These are phyloP conservation scores for Scomber colias DNA, from an alignment of 2,113 vertebrate species.

Conservation along the genomic window DNA sequence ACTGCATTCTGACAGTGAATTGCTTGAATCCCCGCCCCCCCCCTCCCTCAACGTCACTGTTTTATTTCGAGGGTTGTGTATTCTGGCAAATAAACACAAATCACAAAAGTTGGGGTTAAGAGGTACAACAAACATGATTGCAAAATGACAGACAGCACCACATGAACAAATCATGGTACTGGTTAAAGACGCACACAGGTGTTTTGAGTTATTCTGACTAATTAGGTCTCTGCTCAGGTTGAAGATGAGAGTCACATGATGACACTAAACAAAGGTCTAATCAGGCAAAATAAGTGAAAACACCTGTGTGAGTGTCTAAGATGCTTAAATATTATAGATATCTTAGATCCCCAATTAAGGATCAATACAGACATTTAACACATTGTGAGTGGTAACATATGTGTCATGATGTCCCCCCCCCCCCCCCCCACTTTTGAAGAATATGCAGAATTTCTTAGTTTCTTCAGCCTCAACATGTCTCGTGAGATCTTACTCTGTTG, in stretches of 20 bases:
- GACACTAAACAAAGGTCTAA: background rate
- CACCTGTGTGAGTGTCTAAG: background rate
- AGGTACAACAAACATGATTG: background rate
- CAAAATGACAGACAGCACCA: no score
- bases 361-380: background rate
- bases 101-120: no score
- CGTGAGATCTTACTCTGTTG: conserved; percentile 13
- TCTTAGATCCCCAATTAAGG: background rate
- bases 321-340: background rate
- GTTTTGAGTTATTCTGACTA: background rate
- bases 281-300: background rate
- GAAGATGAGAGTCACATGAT: background rate
- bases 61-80: background rate
- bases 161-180: no score
- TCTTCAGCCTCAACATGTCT: background rate
- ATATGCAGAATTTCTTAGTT: background rate
- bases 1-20: background rate
- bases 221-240: background rate
- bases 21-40: background rate
- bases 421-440: background rate
- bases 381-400: background rate
- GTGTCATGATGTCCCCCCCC: no score
- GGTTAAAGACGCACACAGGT: conserved; percentile 12
- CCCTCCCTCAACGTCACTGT: no score
- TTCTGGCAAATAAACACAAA: no score